phyloP scores from a whole-genome alignment of 2,888 invertebrate species.

The Dioctria linearis region DNA sequence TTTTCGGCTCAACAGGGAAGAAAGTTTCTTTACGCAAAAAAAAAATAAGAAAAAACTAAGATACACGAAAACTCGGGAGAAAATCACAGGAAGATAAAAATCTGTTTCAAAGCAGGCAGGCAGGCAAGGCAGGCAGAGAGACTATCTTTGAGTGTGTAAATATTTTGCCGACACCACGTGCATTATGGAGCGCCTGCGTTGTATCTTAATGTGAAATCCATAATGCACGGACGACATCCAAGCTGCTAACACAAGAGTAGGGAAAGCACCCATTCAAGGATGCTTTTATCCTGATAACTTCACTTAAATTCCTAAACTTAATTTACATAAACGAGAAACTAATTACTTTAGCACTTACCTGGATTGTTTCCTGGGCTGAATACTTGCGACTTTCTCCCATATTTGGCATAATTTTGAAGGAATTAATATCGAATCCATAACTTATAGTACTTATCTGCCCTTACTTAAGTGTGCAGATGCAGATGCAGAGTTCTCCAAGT shows the following conservation, averaged over 20 bases:
- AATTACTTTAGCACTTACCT: constrained; percentile 66
- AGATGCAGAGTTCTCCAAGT: no score
- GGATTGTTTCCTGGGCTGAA: constrained; percentile 71
- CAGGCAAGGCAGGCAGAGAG: not conserved
- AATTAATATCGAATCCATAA: constrained; percentile 46
- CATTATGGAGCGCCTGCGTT: constrained; percentile 54
- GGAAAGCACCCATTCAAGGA: constrained; percentile 50
- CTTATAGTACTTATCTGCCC: constrained; percentile 40
- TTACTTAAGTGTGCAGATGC: no score
- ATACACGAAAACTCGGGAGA: not conserved
- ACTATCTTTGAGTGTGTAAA: constrained; percentile 54
- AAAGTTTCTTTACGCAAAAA: not conserved
- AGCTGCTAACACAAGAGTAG: not conserved
- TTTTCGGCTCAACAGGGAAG: not conserved
- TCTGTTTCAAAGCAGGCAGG: not conserved
- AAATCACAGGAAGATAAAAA: not conserved
- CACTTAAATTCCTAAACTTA: not conserved
- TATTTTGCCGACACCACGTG: constrained; percentile 59
- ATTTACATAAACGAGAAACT: constrained; percentile 12
- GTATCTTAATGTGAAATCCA: constrained; percentile 58
- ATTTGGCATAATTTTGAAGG: constrained; percentile 25
- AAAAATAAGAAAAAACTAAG: constrained; percentile 7
- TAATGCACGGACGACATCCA: constrained; percentile 47
- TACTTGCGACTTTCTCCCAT: constrained; percentile 69
- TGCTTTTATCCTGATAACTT: constrained; percentile 11